phyloP scores from a whole-genome alignment of 2,888 invertebrate genomes.

The Cheilosia variabilis region DNA sequence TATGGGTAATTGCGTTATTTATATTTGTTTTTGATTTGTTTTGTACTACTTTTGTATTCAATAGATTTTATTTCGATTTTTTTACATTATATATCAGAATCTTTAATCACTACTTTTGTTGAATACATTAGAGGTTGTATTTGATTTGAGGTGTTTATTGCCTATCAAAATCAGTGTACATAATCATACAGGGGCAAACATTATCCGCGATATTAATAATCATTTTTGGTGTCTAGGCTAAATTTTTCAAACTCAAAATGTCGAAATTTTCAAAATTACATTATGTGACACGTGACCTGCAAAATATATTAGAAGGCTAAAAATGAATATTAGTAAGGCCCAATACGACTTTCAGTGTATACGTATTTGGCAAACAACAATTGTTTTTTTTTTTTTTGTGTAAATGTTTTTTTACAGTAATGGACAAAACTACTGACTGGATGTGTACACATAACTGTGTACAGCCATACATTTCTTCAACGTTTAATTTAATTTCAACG shows the following conservation, averaged over 20 bases:
- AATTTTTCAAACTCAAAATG: too few species aligned
- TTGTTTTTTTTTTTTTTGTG: too few species aligned
- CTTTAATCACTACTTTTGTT: slow-evolving; percentile 2
- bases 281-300: too few species aligned
- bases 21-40: slow-evolving; percentile 32
- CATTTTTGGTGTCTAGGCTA: too few species aligned
- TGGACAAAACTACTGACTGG: background rate
- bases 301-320: too few species aligned
- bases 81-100: background rate
- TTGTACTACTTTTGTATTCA: slow-evolving; percentile 21
- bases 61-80: background rate
- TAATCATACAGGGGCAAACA: slow-evolving; percentile 22
- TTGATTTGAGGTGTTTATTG: slow-evolving; percentile 24
- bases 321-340: too few species aligned
- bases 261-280: too few species aligned
- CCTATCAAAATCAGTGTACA: slow-evolving; percentile 48
- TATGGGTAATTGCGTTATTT: slow-evolving; percentile 34
- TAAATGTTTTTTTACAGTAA: background rate
- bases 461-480: too few species aligned
- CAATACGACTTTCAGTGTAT: background rate
- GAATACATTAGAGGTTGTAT: slow-evolving; percentile 8
- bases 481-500: too few species aligned
- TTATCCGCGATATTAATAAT: too few species aligned
- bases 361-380: too few species aligned
- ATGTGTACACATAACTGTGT: background rate